These are phyloP conservation scores for Podabrus alpinus DNA, from an alignment of 2,888 invertebrate genomes.

Conservation along the genomic window DNA sequence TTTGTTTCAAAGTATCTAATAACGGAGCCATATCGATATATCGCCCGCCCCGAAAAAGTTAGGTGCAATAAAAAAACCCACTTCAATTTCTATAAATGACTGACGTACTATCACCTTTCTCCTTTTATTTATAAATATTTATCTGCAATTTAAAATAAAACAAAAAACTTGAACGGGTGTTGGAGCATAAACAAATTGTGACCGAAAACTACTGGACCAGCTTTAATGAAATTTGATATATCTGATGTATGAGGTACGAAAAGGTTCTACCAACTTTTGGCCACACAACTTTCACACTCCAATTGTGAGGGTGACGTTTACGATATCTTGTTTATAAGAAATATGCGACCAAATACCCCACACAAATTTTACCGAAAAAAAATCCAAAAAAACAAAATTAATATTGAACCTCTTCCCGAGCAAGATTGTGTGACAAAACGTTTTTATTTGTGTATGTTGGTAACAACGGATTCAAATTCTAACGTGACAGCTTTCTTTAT, in stretches of 20 bases:
- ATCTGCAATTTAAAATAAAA: not conserved
- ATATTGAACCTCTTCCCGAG: not conserved
- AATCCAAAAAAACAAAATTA: not conserved
- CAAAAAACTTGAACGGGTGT: not conserved
- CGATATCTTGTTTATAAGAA: not conserved
- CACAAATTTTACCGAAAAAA: not conserved
- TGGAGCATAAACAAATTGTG: not conserved
- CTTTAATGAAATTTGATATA: not conserved
- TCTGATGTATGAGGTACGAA: not conserved
- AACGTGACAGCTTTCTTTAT: not conserved
- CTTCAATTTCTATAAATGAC: not conserved
- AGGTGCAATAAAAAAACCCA: not conserved
- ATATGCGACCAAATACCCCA: not conserved
- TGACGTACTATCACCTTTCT: not conserved
- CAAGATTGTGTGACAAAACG: not conserved
- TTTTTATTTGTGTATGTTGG: not conserved
- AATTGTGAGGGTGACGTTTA: not conserved
- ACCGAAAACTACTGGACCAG: not conserved
- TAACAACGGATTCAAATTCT: not conserved
- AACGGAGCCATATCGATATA: conserved; percentile 31
- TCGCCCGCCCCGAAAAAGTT: not conserved
- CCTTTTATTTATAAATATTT: not conserved
- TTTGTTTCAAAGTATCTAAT: conserved; percentile 44
- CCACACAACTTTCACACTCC: not conserved
- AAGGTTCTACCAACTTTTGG: not conserved